Evolutionary conservation across 2,888 invertebrate genomes (phyloP).

Genomic region (Bembecia ichneumoniformis): DNA sequence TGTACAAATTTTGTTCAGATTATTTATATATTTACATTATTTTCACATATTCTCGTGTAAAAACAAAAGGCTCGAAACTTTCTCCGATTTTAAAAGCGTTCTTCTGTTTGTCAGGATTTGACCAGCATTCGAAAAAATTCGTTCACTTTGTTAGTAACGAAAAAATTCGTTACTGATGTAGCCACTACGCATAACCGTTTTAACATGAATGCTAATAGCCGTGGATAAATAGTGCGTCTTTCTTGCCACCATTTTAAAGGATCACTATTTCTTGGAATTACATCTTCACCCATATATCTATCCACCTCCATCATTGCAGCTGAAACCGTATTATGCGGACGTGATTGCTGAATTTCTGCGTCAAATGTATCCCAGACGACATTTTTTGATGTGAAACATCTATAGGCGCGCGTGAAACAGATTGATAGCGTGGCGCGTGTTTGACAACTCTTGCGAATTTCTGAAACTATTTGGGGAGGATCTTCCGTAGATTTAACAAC

Average conservation of each 20-base stretch:
- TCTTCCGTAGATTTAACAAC: not conserved
- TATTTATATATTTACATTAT: not conserved
- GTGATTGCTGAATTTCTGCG: not conserved
- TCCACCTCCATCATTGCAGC: not conserved
- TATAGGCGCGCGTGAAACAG: no score
- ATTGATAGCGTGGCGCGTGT: no score
- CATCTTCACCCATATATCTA: not conserved
- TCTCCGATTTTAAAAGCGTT: not conserved
- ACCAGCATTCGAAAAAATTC: no score
- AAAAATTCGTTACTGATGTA: no score
- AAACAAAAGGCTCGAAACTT: not conserved
- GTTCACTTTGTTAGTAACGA: no score
- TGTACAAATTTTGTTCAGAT: not conserved
- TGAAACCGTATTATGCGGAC: not conserved
- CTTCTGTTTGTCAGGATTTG: not conserved
- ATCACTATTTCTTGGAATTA: not conserved
- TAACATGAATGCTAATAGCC: not conserved
- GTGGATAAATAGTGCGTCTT: not conserved
- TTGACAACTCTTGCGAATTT: no score
- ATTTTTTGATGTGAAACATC: no score
- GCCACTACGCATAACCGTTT: not conserved
- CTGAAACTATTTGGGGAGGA: no score
- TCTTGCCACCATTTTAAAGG: not conserved
- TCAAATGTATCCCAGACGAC: not conserved
- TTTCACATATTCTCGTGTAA: not conserved